phyloP scores from a whole-genome alignment of 2,797 vertebrate genomes.

The Taeniopygia guttata region DNA sequence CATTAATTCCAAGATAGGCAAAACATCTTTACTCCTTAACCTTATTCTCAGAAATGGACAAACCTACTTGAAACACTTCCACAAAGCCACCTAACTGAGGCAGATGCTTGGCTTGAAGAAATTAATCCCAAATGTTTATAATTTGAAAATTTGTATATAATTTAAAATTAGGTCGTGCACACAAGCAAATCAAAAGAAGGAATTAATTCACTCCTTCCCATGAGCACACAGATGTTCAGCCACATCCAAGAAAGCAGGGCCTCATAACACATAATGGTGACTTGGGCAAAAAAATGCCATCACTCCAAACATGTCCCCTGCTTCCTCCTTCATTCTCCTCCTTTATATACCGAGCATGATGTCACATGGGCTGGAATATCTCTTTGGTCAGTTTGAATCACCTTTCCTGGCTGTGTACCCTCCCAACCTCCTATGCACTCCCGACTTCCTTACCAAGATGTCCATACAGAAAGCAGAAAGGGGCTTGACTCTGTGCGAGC shows the following conservation, averaged over 20 bases:
- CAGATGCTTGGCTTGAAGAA: neutral
- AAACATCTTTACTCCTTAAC: neutral
- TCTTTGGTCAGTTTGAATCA: neutral
- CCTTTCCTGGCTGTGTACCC: neutral
- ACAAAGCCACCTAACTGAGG: neutral
- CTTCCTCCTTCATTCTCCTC: neutral
- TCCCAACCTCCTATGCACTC: neutral
- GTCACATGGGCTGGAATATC: neutral
- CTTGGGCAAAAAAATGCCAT: neutral
- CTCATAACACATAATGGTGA: neutral
- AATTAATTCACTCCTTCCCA: neutral
- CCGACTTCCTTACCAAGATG: neutral
- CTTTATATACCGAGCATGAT: neutral
- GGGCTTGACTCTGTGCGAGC: neutral
- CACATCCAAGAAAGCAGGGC: neutral
- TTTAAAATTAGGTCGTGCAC: neutral
- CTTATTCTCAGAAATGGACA: neutral
- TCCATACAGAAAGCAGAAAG: neutral
- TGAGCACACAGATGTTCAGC: neutral
- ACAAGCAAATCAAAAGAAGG: neutral
- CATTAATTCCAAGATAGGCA: neutral
- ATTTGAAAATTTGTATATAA: neutral
- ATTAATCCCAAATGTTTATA: neutral
- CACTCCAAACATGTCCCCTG: rapidly evolving
- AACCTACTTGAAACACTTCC: neutral